phyloP scores from a whole-genome alignment of 1,140 invertebrate genomes.

The Zaprionus davidi region DNA sequence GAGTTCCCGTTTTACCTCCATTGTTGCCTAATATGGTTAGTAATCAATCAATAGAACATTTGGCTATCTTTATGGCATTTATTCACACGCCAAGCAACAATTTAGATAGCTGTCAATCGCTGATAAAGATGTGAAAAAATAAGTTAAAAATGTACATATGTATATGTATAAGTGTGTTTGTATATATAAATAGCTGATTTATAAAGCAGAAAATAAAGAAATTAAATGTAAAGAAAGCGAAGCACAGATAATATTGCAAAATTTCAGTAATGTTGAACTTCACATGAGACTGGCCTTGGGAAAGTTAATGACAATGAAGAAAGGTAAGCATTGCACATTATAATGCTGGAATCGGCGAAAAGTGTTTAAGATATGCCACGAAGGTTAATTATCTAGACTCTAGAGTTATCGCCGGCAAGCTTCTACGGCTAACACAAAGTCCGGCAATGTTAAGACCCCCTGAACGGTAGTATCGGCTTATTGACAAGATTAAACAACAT shows the following conservation, averaged over 20 bases:
- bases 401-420: constrained; percentile 17
- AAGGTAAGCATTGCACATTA: constrained; percentile 47
- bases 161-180: background rate
- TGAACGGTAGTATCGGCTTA: constrained; percentile 22
- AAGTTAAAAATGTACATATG: constrained; percentile 31
- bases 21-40: constrained; percentile 35
- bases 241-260: constrained; percentile 25
- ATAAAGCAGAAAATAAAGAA: background rate
- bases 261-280: constrained; percentile 55
- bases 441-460: constrained; percentile 13
- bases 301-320: constrained; percentile 41
- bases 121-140: constrained; percentile 58
- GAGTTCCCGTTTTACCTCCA: no score
- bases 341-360: constrained; percentile 54
- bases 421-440: constrained; percentile 17
- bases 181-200: constrained; percentile 1
- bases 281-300: constrained; percentile 50
- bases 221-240: background rate
- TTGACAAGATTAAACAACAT: constrained; percentile 31
- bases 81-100: constrained; percentile 45
- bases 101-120: constrained; percentile 58
- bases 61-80: constrained; percentile 66
- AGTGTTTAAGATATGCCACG: background rate
- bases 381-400: constrained; percentile 1
- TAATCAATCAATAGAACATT: constrained; percentile 70